Evolutionary conservation across 2,888 invertebrate species (phyloP).

Genomic region (Lithophane socia): DNA sequence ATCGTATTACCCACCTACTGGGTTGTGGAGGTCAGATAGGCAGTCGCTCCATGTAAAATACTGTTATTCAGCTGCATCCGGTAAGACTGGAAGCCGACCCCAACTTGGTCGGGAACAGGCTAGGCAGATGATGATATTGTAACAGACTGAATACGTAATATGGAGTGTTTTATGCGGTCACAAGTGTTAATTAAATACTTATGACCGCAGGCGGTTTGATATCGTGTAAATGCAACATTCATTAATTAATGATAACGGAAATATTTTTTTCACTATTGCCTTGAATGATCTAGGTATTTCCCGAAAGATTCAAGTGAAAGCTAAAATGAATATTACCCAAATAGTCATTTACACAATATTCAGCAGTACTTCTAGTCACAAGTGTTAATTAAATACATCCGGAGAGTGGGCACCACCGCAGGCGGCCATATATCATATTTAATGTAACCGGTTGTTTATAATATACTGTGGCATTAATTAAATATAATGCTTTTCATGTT

Average conservation of each 20-base stretch:
- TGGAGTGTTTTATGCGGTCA: not conserved
- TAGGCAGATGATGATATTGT: not conserved
- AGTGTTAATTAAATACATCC: constrained; percentile 76
- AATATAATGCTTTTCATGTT: constrained; percentile 3
- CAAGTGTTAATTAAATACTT: constrained; percentile 18
- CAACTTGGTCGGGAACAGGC: no score
- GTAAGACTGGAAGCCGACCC: no score
- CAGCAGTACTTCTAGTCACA: constrained; percentile 48
- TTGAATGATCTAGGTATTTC: not conserved
- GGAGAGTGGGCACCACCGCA: constrained; percentile 61
- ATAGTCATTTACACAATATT: not conserved
- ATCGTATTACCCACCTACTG: no score
- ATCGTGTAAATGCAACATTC: no score
- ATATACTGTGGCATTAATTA: not conserved
- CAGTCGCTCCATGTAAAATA: no score
- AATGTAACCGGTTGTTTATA: constrained; percentile 21
- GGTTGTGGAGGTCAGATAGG: no score
- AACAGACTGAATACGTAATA: not conserved
- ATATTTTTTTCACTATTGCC: not conserved
- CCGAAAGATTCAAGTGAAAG: not conserved
- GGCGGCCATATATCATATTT: constrained; percentile 4
- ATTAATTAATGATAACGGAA: not conserved
- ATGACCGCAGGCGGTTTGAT: not conserved
- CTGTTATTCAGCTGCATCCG: no score
- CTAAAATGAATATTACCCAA: not conserved